These are phyloP conservation scores for Podarcis lilfordi DNA, from an alignment of 2,797 vertebrate species.

Conservation along the genomic window DNA sequence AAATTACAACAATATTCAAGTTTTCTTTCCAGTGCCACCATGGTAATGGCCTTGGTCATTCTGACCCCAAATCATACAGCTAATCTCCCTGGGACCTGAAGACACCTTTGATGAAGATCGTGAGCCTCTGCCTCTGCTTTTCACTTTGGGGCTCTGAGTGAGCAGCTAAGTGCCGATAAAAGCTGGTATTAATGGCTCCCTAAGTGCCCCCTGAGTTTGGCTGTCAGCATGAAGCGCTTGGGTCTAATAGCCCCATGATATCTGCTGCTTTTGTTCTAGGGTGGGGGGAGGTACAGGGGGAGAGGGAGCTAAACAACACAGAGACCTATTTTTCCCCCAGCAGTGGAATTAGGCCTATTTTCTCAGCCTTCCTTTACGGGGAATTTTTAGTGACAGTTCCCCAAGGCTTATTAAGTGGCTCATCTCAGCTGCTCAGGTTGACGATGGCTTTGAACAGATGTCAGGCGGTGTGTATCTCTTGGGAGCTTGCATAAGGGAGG, in stretches of 20 bases:
- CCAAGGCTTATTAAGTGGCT: conserved; percentile 65
- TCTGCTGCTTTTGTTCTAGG: conserved; percentile 43
- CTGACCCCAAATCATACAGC: not conserved
- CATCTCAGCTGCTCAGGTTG: conserved; percentile 59
- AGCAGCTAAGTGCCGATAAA: conserved; percentile 29
- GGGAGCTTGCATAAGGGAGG: conserved; percentile 35
- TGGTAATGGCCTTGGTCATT: conserved; percentile 31
- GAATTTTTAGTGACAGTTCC: conserved; percentile 60
- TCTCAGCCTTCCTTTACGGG: conserved; percentile 52
- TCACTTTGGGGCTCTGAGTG: not conserved
- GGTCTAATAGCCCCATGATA: conserved; percentile 33
- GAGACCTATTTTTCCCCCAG: conserved; percentile 16
- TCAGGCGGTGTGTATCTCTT: conserved; percentile 56
- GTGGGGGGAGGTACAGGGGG: not conserved
- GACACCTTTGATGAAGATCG: not conserved
- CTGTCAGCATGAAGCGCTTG: not conserved
- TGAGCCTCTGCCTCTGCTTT: not conserved
- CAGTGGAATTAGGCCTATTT: conserved; percentile 65
- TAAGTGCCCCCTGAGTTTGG: conserved; percentile 13
- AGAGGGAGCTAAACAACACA: conserved; percentile 37
- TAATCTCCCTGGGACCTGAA: conserved; percentile 16
- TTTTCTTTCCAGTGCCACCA: rapidly evolving
- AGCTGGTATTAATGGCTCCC: conserved; percentile 49
- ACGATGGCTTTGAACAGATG: conserved; percentile 62
- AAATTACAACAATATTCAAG: rapidly evolving